phyloP scores from a whole-genome alignment of 2,797 vertebrate species.

The Xerus rutilus region DNA sequence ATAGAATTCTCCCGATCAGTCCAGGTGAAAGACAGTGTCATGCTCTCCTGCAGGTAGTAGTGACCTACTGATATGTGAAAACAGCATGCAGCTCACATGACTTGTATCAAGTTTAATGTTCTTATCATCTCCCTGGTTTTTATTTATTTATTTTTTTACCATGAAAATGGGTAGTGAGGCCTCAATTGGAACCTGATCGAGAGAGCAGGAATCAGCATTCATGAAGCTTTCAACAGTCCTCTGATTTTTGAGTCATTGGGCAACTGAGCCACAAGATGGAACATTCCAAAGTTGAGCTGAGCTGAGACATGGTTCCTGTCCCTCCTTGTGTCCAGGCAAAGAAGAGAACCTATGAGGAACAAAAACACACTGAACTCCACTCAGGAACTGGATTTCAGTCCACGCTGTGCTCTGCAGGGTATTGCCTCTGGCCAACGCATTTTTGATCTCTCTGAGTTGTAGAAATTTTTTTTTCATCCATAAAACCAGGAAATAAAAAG shows the following conservation, averaged over 20 bases:
- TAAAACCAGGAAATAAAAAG: slow-evolving; percentile 48
- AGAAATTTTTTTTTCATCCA: background rate
- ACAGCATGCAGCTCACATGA: background rate
- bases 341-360: background rate
- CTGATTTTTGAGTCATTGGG: background rate
- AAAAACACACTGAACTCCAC: background rate
- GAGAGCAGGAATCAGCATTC: background rate
- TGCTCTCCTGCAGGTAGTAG: background rate
- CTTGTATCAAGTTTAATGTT: slow-evolving; percentile 6
- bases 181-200: background rate
- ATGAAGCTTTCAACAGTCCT: background rate
- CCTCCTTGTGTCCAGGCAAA: background rate
- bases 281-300: background rate
- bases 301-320: background rate
- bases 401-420: background rate
- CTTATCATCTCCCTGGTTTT: background rate
- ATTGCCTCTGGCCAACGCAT: background rate
- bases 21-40: slow-evolving; percentile 20
- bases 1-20: slow-evolving; percentile 36
- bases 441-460: slow-evolving; percentile 9
- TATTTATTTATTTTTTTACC: background rate
- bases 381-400: background rate
- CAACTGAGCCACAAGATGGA: background rate
- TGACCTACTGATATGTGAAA: slow-evolving; percentile 27
- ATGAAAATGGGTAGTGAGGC: background rate